Conservation (phyloP, 2,113 vertebrate genomes). For the Gymnocephalus cernua region DNA sequence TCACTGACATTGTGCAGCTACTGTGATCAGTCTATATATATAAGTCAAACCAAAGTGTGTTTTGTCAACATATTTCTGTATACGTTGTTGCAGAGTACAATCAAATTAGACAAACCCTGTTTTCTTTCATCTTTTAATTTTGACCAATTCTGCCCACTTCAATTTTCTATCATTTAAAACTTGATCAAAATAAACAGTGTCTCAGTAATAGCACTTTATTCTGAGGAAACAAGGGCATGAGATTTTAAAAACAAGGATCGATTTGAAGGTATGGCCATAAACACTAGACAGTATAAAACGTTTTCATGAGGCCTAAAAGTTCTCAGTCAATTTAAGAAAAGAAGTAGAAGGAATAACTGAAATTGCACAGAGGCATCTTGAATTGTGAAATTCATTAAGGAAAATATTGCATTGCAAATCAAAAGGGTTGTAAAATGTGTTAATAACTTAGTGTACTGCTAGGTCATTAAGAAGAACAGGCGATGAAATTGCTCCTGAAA, state of each 20-base stretch:
- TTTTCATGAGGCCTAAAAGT: background rate
- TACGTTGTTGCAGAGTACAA: background rate
- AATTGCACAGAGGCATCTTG: constrained; percentile 1
- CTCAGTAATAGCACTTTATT: background rate
- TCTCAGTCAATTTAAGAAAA: constrained; percentile 9
- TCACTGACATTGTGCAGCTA: no score
- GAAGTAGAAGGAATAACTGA: background rate
- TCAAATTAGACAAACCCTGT: background rate
- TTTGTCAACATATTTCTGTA: background rate
- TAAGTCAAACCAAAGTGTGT: background rate
- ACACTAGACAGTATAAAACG: background rate
- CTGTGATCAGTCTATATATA: no score
- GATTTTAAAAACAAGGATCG: background rate
- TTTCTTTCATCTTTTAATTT: background rate
- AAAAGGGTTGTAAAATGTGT: constrained; percentile 48
- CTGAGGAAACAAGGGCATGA: background rate
- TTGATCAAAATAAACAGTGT: background rate
- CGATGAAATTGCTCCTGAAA: constrained; percentile 15
- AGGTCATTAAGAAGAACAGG: constrained; percentile 40
- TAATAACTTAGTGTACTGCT: constrained; percentile 41
- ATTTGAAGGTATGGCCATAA: background rate
- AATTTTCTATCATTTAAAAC: background rate
- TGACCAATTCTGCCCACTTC: background rate
- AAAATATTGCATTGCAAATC: constrained; percentile 26
- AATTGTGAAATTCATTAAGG: constrained; percentile 20